Evolutionary conservation across 2,113 vertebrate genomes (phyloP), one percentile per base, ranked within the genome.

Genomic region (Leiothrix lutea): DNA sequence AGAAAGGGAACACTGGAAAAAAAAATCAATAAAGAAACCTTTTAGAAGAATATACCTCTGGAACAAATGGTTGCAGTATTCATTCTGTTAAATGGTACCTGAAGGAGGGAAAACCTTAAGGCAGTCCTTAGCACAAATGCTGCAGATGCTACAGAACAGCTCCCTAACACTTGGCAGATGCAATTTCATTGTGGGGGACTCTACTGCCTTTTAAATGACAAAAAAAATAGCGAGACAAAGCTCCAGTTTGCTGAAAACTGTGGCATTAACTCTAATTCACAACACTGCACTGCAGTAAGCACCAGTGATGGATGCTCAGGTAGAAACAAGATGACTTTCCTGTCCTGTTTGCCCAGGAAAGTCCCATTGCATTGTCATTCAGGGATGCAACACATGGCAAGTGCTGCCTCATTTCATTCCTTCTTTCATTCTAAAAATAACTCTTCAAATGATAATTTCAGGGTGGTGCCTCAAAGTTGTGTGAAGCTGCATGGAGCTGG

Each of bases 21-120:
- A 21, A 45, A 90, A 86, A 89, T 91, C 84, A 93, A 85, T 93
- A 91, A 93, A 85, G 70, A 90, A 88, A 88, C 50, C 77, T 96
- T 93, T 58, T 73, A 91, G 70, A 85, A 58, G 67, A 88, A 94
- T 82, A 58, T 66, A 73, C 77, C 69, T 93, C 25, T 24, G 60
- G 29, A 67, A 72, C 40, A 95, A 94, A 86, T 69, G 60, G 72
- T 48, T 67, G 60, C 73, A 70, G 42, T 50, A 50, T 94, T 73
- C 62, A 38, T 86, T 94, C 35, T 75, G 42, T 73, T 96, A 96
- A 97, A 81, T 12, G 54, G 33, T 26, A 90, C 42, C 81, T 73
- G 65, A 92, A 91, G 70, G 25, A 80, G 71, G 80, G 36, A 35
- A 86, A 51, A 33, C 47, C 78, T 89, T 90, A 92, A 96, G 66